phyloP scores from a whole-genome alignment of 2,113 vertebrate genomes.

The Oncorhynchus gorbuscha region DNA sequence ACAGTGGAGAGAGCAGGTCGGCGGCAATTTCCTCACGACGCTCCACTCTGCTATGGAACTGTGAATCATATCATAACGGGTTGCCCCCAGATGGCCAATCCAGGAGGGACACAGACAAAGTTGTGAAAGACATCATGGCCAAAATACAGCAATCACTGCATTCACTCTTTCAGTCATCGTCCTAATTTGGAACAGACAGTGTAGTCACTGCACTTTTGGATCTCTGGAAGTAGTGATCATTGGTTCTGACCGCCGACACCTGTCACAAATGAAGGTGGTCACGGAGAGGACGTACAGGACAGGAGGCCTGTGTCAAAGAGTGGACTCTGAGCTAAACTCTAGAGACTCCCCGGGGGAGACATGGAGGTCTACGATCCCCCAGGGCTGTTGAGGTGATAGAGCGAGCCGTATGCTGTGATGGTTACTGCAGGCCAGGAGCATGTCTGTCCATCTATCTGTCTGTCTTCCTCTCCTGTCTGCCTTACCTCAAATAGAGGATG shows the following conservation, averaged over 20 bases:
- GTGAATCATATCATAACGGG: neutral
- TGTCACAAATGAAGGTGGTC: neutral
- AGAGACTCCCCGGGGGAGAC: neutral
- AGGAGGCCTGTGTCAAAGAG: neutral
- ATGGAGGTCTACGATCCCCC: slow-evolving; percentile 14
- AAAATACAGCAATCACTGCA: neutral
- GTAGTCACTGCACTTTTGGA: neutral
- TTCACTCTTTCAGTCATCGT: neutral
- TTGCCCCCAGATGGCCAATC: neutral
- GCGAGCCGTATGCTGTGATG: neutral
- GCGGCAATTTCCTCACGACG: neutral
- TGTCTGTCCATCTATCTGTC: neutral
- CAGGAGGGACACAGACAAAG: neutral
- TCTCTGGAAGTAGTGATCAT: neutral
- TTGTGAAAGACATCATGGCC: neutral
- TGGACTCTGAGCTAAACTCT: neutral
- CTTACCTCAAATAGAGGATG: no score
- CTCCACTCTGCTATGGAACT: neutral
- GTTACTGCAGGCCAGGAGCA: neutral
- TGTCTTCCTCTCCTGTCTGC: neutral
- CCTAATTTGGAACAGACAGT: neutral
- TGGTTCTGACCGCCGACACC: neutral
- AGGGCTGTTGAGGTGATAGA: neutral
- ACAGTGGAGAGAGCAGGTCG: neutral
- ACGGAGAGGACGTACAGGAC: neutral